Base-by-base conservation (phyloP, 2,113 vertebrate species). In the Riparia riparia region DNA sequence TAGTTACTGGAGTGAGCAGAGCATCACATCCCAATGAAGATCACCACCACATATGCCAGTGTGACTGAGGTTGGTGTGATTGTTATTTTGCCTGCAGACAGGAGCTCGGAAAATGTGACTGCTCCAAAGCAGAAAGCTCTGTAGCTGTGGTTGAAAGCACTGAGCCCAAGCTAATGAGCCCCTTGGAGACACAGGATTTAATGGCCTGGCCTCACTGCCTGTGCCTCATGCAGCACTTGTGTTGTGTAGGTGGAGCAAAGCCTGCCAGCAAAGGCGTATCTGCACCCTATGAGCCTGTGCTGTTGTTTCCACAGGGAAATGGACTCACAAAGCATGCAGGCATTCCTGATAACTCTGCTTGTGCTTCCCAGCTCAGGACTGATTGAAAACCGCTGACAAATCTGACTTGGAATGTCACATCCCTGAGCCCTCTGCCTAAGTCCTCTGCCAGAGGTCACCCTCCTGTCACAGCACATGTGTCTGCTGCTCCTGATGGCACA, bases 121-220 rank as follows among this genome's bases (percentile, higher is more conserved):
- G 21, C 73, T 71, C 51, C 47, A 28, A 19, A 68, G 77, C 49
- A 60, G 29, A 80, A 49, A 44, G 53, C 68, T 28, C 18, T 18
- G 32, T 15, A 17, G 65, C 37, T 47, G 29, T 47, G 61, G 16
- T 20, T 87, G 24, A 74, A 73, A 84, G 64, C 5, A 0, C 60
- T 18, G 86, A 81, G 95, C 61, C 61, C 29, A 15, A 20, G 69
- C 41, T 92, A 93, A 94, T 22, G 82, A 94, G 90, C 53, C 49
- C 88, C 90, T 90, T 29, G 0, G 66, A 82, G 94, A 91, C 41
- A 7, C 0, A 1, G 44, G 69, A 26, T n/a, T 7, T 5, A 31
- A 29, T 0, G 13, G 34, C 45, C 50, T 29, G 78, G 60, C 61
- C 54, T 51, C 0, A 0, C 39, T 68, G 41, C 28, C 68, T 41